These are phyloP conservation scores for Tribolium madens DNA, from an alignment of 1,140 invertebrate genomes.

Conservation along the genomic window DNA sequence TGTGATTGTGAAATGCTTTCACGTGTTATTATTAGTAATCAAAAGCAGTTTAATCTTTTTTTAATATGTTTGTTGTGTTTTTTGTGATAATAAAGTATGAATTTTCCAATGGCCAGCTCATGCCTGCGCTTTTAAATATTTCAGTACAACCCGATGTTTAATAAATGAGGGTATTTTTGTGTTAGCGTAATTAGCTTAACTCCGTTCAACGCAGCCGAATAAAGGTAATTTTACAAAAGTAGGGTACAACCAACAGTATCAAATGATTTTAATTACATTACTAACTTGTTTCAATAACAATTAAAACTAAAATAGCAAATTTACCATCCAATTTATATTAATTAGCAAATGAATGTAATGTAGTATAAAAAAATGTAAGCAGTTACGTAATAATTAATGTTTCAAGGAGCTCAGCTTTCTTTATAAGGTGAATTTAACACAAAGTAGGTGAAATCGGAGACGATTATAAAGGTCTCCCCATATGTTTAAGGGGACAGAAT, in stretches of 20 bases:
- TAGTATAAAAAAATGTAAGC: too few relatives aligned
- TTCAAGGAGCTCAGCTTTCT: slow-evolving; percentile 16
- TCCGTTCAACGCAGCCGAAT: background rate
- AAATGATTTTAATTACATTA: background rate
- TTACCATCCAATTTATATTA: too few relatives aligned
- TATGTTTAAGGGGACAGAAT: background rate
- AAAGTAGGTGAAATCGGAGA: slow-evolving; percentile 14
- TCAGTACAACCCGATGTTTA: background rate
- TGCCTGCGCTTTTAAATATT: background rate
- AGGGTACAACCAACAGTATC: background rate
- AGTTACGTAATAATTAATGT: background rate
- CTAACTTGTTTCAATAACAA: background rate
- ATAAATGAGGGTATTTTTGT: background rate
- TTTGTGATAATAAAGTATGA: background rate
- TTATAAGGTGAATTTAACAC: slow-evolving; percentile 2
- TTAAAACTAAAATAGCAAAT: too few relatives aligned
- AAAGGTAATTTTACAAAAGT: background rate
- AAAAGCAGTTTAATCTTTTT: too few relatives aligned
- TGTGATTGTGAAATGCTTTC: too few relatives aligned
- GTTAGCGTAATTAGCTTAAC: background rate
- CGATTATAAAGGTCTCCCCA: slow-evolving; percentile 9
- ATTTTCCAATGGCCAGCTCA: background rate
- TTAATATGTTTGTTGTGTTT: background rate
- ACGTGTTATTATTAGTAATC: too few relatives aligned
- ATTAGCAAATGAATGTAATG: too few relatives aligned